These are phyloP conservation scores for Pholis gunnellus DNA, from an alignment of 2,113 vertebrate genomes.

Conservation along the genomic window DNA sequence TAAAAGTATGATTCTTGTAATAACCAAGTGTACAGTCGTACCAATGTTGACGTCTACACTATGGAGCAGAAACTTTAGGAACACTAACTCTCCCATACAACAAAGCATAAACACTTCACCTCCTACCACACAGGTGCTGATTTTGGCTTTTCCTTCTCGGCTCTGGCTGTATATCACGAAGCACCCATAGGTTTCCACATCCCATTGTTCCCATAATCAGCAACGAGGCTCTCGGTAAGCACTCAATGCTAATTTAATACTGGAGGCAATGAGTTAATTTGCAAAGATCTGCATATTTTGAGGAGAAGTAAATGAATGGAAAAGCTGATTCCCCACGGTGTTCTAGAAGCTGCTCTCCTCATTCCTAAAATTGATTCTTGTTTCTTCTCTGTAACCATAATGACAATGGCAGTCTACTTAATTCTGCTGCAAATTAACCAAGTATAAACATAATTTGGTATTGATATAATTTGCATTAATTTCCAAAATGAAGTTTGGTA, in stretches of 20 bases:
- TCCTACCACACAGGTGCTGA: slow-evolving; percentile 11
- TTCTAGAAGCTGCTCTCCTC: slow-evolving; percentile 18
- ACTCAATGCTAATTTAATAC: slow-evolving; percentile 54
- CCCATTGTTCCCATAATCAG: slow-evolving; percentile 58
- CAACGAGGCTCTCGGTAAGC: slow-evolving; percentile 45
- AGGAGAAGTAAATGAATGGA: slow-evolving; percentile 31
- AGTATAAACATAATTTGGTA: slow-evolving; percentile 62
- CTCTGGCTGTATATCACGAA: slow-evolving; percentile 39
- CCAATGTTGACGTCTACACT: not conserved
- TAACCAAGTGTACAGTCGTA: not conserved
- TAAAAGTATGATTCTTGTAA: not conserved
- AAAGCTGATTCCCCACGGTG: slow-evolving; percentile 42
- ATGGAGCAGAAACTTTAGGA: no score
- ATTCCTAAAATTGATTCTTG: slow-evolving; percentile 28
- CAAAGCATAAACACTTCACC: slow-evolving; percentile 6
- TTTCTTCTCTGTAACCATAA: slow-evolving; percentile 41
- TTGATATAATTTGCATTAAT: slow-evolving; percentile 59
- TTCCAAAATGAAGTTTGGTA: slow-evolving; percentile 38
- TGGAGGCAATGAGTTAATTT: slow-evolving; percentile 62
- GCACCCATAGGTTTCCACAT: slow-evolving; percentile 37
- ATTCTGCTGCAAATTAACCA: slow-evolving; percentile 55
- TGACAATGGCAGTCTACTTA: slow-evolving; percentile 35
- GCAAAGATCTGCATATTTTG: slow-evolving; percentile 67
- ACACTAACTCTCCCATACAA: not conserved
- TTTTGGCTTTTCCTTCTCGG: slow-evolving; percentile 19